These are phyloP conservation scores for Danio albolineatus DNA, from an alignment of 2,797 vertebrate genomes.

Conservation along the genomic window DNA sequence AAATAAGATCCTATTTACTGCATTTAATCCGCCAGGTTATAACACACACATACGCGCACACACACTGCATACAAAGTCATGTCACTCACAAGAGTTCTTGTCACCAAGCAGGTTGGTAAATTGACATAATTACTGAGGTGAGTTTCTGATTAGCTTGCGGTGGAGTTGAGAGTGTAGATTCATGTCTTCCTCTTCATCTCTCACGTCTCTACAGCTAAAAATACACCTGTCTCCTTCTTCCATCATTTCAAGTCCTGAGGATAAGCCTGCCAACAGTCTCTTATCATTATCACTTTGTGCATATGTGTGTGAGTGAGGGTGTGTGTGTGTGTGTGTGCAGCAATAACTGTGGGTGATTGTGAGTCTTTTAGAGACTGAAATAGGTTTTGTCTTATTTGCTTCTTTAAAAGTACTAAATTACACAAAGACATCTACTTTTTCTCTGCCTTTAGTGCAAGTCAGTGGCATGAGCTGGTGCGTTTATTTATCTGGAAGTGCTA, in stretches of 20 bases:
- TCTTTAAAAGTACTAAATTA: conserved; percentile 14
- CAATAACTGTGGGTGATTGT: conserved; percentile 15
- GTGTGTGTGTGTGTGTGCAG: conserved; percentile 42
- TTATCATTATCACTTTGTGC: conserved; percentile 45
- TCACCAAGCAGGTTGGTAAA: conserved; percentile 46
- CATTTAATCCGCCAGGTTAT: conserved; percentile 12
- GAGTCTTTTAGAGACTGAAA: conserved; percentile 12
- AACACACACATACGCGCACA: conserved; percentile 7
- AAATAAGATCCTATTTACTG: no score
- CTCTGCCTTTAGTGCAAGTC: background rate
- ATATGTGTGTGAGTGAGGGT: conserved; percentile 32
- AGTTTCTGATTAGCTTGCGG: conserved; percentile 51
- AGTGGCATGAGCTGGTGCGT: no score
- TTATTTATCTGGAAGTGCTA: no score
- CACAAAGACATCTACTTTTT: background rate
- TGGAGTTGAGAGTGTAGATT: conserved; percentile 32
- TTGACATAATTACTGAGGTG: conserved; percentile 54
- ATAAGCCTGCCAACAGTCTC: conserved; percentile 45
- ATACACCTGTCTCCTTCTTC: conserved; percentile 44
- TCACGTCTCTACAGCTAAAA: conserved; percentile 30
- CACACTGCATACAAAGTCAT: conserved; percentile 41
- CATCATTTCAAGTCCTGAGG: conserved; percentile 44
- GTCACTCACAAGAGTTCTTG: conserved; percentile 58
- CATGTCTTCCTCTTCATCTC: conserved; percentile 36
- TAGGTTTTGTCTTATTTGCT: conserved; percentile 29